Percentiles rank a stretch among this genome's conserved stretches.
These are phyloP conservation scores for Gymnobelideus leadbeateri DNA, from an alignment of 2,113 vertebrate species.

Conservation along the genomic window DNA sequence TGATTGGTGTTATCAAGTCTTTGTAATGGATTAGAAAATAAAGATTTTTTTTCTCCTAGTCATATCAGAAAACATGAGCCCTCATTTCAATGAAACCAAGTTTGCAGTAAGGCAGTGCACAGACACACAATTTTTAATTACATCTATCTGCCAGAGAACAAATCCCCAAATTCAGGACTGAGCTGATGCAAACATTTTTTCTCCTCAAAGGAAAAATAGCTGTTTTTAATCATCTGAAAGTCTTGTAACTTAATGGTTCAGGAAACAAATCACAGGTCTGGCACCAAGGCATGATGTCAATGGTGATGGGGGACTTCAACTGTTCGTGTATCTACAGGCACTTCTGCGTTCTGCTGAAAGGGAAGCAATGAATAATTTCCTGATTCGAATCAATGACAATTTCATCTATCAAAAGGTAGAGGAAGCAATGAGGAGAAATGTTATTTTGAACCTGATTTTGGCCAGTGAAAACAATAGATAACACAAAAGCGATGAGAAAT, in stretches of 20 bases:
- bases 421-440: not conserved
- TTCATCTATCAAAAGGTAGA: not conserved
- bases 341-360: not conserved
- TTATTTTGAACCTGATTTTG: not conserved
- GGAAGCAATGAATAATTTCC: not conserved
- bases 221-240: not conserved
- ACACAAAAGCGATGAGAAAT: not conserved
- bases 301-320: not conserved
- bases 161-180: not conserved
- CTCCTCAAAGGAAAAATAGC: slow-evolving; percentile 14
- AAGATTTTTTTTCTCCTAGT: not conserved
- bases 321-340: not conserved
- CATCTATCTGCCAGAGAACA: not conserved
- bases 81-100: slow-evolving; percentile 38
- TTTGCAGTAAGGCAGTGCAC: slow-evolving; percentile 13
- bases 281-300: not conserved
- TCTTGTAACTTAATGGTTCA: not conserved
- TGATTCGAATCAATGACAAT: not conserved
- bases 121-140: not conserved
- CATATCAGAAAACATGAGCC: slow-evolving; percentile 28
- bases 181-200: slow-evolving; percentile 1
- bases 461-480: not conserved
- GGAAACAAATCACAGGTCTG: not conserved
- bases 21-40: slow-evolving; percentile 3
- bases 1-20: not conserved